Evolutionary conservation across 2,113 vertebrate species (phyloP).

Genomic region (Calonectris borealis): DNA sequence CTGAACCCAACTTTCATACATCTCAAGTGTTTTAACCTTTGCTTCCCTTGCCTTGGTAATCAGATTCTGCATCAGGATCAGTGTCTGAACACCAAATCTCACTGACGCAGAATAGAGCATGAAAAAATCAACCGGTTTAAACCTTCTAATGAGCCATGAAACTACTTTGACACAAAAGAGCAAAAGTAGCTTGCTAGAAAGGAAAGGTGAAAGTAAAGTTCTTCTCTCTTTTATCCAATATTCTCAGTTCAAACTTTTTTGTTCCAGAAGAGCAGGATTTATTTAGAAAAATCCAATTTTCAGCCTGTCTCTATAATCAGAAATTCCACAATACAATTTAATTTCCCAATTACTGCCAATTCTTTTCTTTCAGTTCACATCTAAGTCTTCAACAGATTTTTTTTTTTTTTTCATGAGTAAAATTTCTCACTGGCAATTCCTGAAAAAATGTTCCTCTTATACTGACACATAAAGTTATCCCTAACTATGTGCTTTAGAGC

Average conservation of each 20-base stretch:
- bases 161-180: not conserved
- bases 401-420: not conserved
- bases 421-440: not conserved
- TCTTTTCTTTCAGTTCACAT: not conserved
- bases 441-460: not conserved
- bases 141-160: not conserved
- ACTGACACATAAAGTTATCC: not conserved
- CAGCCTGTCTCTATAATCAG: not conserved
- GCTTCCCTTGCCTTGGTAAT: not conserved
- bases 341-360: not conserved
- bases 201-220: not conserved
- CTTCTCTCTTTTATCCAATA: not conserved
- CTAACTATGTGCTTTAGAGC: not conserved
- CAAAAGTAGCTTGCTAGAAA: not conserved
- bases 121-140: not conserved
- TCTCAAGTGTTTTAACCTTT: not conserved
- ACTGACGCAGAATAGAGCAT: not conserved
- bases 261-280: not conserved
- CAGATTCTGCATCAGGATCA: not conserved
- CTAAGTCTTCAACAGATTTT: not conserved
- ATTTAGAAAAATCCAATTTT: slow-evolving; percentile 12
- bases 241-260: not conserved
- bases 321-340: not conserved
- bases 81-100: not conserved
- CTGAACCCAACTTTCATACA: not conserved